Percentiles rank a stretch among this genome's conserved stretches.
Conservation (phyloP, 2,113 vertebrate species). For the Phoxinus phoxinus region DNA sequence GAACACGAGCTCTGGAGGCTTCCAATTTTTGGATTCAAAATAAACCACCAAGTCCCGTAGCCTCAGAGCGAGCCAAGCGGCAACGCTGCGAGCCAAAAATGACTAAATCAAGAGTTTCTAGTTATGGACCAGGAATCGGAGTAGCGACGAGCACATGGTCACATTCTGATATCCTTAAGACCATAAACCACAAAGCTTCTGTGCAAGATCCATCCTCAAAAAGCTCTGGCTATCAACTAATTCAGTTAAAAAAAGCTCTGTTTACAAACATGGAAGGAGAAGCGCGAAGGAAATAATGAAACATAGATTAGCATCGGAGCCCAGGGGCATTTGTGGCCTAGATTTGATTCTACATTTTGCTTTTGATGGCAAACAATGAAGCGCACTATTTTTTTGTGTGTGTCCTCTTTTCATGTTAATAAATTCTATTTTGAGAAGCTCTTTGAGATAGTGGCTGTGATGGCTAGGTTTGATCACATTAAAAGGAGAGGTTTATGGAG, state of each 20-base stretch:
- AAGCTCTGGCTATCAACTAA: conserved; percentile 61
- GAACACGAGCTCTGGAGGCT: conserved; percentile 16
- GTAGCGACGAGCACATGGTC: background rate
- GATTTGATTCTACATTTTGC: conserved; percentile 65
- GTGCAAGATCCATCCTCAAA: conserved; percentile 7
- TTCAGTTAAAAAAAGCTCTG: conserved; percentile 73
- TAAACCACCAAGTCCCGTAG: conserved; percentile 13
- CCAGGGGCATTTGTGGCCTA: conserved; percentile 77
- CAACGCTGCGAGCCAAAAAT: conserved; percentile 27
- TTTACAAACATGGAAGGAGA: conserved; percentile 74
- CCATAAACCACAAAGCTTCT: background rate
- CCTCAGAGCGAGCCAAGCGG: background rate
- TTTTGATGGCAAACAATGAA: conserved; percentile 62
- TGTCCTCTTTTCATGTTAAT: conserved; percentile 48
- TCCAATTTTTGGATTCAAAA: conserved; percentile 20
- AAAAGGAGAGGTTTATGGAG: conserved; percentile 19
- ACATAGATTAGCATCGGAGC: conserved; percentile 78
- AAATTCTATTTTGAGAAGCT: conserved; percentile 50
- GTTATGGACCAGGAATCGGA: background rate
- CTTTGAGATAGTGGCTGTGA: conserved; percentile 28
- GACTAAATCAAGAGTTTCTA: conserved; percentile 17
- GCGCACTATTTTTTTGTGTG: conserved; percentile 23
- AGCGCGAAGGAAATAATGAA: conserved; percentile 67
- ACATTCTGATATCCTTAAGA: conserved; percentile 2
- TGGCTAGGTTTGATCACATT: conserved; percentile 18